phyloP scores from a whole-genome alignment of 2,113 vertebrate genomes.

The Pandion haliaetus region DNA sequence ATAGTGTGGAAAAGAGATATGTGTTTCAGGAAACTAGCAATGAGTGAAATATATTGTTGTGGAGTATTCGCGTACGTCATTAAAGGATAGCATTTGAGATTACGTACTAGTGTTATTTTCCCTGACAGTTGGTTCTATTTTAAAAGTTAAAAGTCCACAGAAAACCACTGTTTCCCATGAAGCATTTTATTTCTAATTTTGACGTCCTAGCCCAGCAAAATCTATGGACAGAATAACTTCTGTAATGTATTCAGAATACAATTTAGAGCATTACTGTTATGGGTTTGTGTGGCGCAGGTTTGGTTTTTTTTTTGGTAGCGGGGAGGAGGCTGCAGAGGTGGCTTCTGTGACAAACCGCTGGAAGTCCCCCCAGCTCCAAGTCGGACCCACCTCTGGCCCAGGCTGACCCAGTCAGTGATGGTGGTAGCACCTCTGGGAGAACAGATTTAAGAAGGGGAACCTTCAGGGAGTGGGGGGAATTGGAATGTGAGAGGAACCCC shows the following conservation, averaged over 20 bases:
- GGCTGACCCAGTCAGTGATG: too few species aligned
- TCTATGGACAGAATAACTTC: neutral
- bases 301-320: too few species aligned
- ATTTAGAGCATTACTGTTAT: neutral
- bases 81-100: neutral
- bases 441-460: too few species aligned
- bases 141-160: neutral
- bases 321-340: too few species aligned
- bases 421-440: too few species aligned
- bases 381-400: too few species aligned
- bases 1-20: neutral
- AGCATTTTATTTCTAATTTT: neutral
- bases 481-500: too few species aligned
- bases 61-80: neutral
- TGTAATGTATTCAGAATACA: neutral
- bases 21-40: neutral
- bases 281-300: too few species aligned
- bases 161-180: neutral
- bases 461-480: too few species aligned
- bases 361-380: too few species aligned
- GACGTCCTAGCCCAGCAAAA: neutral
- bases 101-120: neutral
- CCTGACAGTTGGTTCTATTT: neutral
- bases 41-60: neutral
- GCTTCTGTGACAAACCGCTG: too few species aligned